These are phyloP conservation scores for Halcyon leucocephala DNA, from an alignment of 2,797 vertebrate species.

Conservation along the genomic window DNA sequence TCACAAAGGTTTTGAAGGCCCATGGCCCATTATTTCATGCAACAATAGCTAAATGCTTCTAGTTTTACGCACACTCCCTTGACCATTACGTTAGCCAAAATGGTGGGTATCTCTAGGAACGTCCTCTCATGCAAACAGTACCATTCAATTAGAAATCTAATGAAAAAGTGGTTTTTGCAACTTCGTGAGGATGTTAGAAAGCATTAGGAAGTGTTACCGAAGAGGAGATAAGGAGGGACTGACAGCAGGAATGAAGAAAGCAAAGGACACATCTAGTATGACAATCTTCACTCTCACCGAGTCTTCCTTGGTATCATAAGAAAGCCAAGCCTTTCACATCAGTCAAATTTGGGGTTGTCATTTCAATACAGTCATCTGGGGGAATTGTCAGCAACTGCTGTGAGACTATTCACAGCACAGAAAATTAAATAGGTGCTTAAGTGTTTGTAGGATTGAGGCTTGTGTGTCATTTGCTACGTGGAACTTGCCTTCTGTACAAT, in stretches of 20 bases:
- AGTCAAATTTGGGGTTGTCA: background rate
- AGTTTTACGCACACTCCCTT: background rate
- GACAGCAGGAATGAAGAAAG: background rate
- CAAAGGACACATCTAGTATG: background rate
- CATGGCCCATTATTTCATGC: background rate
- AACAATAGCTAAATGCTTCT: background rate
- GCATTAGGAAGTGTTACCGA: background rate
- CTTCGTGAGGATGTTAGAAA: background rate
- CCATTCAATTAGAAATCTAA: background rate
- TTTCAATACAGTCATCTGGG: background rate
- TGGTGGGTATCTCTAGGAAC: background rate
- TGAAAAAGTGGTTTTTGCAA: background rate
- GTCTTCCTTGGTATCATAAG: background rate
- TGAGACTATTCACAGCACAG: background rate
- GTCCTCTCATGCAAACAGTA: background rate
- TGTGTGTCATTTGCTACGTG: background rate
- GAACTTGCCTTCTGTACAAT: background rate
- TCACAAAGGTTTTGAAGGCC: background rate
- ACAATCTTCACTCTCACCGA: background rate
- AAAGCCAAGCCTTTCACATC: background rate
- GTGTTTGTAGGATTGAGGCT: background rate
- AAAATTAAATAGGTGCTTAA: slow-evolving; percentile 30
- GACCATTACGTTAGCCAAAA: background rate
- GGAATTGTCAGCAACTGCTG: background rate
- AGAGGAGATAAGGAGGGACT: background rate